Base-by-base conservation (phyloP, 2,113 vertebrate species). In the Atlantisia rogersi region DNA sequence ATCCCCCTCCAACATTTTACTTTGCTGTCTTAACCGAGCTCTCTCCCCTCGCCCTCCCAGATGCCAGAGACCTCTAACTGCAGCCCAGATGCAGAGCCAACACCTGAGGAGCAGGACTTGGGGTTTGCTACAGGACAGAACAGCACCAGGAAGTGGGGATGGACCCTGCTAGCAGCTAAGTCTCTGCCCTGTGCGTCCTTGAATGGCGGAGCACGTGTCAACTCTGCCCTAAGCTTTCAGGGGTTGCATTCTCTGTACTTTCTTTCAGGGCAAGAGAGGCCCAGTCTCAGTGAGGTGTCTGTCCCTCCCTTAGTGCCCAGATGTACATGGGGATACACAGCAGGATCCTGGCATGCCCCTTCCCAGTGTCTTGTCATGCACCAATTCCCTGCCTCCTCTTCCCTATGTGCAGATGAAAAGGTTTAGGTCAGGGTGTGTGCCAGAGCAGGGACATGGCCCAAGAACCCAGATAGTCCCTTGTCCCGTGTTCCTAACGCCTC, bases 301-400 rank as follows among this genome's bases (percentile, higher is more conserved):
- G 63, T 29, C 39, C 26, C 26, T 46, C 25, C 32, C 6, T 31
- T 26, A 56, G 18, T 17, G 42, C 65, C 44, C 46, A 4, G 14
- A 44, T 0, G 6, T 13, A 22, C 19, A 31, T 0, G 8, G 37
- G 17, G 15, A 50, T 7, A 32, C 16, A 55, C 0, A 0, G 1
- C 15, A 65, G 64, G 28, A 87, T 62, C 32, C 39, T 7, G 1
- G 40, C 26, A 55, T 10, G 11, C 17, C 29, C 5, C 53, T 82
- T 55, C 46, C 46, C 31, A 44, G 15, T 4, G 1, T 29, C 58
- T 44, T 40, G 63, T 35, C 29, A 22, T 1, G 1, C 60, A 82
- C 12, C 19, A 1, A 44, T 31, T 80, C 77, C 86, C 70, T 35
- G 39, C 80, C 50, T 63, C 74, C 69, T 77, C 29, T n/a, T 90